phyloP scores from a whole-genome alignment of 2,888 invertebrate species.

The Caenorhabditis auriculariae region DNA sequence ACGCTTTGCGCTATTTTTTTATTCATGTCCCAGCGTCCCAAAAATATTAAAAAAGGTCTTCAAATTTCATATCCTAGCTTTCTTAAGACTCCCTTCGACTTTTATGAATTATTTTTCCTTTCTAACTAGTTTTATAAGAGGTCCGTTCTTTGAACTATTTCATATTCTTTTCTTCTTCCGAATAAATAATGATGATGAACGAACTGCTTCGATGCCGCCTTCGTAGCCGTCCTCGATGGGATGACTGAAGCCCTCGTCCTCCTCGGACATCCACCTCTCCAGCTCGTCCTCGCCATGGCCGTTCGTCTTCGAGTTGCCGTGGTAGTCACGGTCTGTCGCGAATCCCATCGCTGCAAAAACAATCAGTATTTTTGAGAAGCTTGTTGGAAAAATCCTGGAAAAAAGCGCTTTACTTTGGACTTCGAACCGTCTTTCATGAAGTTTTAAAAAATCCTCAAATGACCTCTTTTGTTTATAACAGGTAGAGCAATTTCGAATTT shows the following conservation, averaged over 20 bases:
- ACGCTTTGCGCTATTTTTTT: too few relatives aligned
- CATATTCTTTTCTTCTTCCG: too few relatives aligned
- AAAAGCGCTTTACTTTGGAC: too few relatives aligned
- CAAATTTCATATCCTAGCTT: too few relatives aligned
- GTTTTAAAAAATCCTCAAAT: background rate
- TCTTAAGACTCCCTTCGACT: too few relatives aligned
- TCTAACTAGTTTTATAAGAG: too few relatives aligned
- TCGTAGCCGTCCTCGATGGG: constrained; percentile 16
- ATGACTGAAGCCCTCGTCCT: constrained; percentile 19
- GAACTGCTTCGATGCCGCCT: constrained; percentile 2
- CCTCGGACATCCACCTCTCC: constrained; percentile 34
- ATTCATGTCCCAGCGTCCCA: too few relatives aligned
- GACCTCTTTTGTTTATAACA: background rate
- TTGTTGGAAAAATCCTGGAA: background rate
- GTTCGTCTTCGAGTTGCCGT: constrained; percentile 10
- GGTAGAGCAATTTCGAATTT: background rate
- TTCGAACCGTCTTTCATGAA: too few relatives aligned
- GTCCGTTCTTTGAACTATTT: too few relatives aligned
- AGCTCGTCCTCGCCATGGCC: constrained; percentile 17
- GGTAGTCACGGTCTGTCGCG: constrained; percentile 40
- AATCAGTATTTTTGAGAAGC: background rate
- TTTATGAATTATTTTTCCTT: too few relatives aligned
- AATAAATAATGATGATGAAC: background rate
- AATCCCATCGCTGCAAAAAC: constrained; percentile 27
- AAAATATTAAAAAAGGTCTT: too few relatives aligned